Percentiles rank a stretch among this genome's conserved stretches.
These are phyloP conservation scores for Pachyseris speciosa DNA, from an alignment of 64 coral and sea anemone species.

Conservation along the genomic window DNA sequence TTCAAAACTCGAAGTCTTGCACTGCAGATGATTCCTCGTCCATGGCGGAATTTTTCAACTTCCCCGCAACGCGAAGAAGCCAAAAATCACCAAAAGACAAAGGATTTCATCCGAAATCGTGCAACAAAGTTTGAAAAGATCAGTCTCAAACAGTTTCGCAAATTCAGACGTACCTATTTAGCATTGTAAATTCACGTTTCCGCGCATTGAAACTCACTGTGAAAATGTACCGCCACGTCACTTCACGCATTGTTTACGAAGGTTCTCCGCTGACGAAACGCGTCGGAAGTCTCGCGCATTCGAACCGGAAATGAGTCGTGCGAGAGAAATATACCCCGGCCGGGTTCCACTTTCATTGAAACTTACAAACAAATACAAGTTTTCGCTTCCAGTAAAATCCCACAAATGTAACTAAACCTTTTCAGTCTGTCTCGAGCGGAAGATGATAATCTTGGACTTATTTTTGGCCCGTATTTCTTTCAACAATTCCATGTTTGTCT, in stretches of 20 bases:
- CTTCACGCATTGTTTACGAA: conserved; percentile 56
- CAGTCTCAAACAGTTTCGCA: not conserved
- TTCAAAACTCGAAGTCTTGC: not conserved
- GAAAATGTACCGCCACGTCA: conserved; percentile 42
- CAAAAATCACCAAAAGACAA: conserved; percentile 8
- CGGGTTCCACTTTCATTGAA: not conserved
- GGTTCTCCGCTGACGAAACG: conserved; percentile 20
- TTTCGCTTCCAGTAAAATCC: not conserved
- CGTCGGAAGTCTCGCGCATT: conserved; percentile 32
- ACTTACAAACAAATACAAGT: not conserved
- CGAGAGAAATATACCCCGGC: not conserved
- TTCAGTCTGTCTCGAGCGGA: not conserved
- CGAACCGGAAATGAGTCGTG: conserved; percentile 16
- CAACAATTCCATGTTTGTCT: not conserved
- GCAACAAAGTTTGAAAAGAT: not conserved
- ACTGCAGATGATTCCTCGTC: not conserved
- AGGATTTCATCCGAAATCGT: conserved; percentile 1
- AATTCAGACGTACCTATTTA: conserved; percentile 10
- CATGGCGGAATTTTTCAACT: not conserved
- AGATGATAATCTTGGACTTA: not conserved
- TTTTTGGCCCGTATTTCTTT: not conserved
- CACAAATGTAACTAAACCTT: not conserved
- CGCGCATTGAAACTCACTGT: not conserved
- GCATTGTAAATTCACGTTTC: conserved; percentile 13
- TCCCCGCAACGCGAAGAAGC: conserved; percentile 35